Evolutionary conservation across 2,888 invertebrate species (phyloP), one percentile per base, ranked within the genome.

Genomic region (Ophonus ardosiacus): DNA sequence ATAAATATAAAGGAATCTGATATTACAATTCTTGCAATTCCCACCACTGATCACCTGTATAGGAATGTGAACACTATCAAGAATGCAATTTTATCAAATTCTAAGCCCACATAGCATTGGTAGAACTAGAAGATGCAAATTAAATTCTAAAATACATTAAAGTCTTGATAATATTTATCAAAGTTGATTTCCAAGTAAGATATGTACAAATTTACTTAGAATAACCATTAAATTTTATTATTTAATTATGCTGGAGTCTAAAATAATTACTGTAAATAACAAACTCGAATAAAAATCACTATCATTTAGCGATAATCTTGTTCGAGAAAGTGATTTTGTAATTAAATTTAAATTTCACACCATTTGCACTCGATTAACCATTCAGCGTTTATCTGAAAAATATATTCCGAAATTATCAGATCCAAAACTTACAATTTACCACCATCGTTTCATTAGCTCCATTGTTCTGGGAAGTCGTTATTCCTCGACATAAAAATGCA

Each of bases 261-360:
- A 51, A 51, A 38, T 24, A 68, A 68, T 68, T 68, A 68, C 31
- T 38, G 10, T 68, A 68, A 68, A 68, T 68, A 38, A n/a, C 38
- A 31, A 63, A 68, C 15, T 68, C 15, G 68, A n/a, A 15, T 15
- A 68, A 68, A 68, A 68, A 68, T 68, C 68, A 68, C 24, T 68
- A 68, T 68, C 68, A 13, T 68, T 68, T 59, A n/a, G 38, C 15
- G 68, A 68, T 68, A 68, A 68, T 68, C 68, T 68, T 38, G 38
- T 68, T n/a, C 13, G 68, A 24, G n/a, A 68, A 68, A 68, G 68
- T 68, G 68, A 68, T 68, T 68, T 68, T 38, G 24, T 68, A 68
- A 68, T 68, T 68, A 68, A 68, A 68, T 68, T 68, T 68, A 68
- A 68, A 68, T 68, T 68, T 68, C 31, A 68, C 68, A 68, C 68